phyloP scores from a whole-genome alignment of 1,140 invertebrate species.

The Calephelis virginiensis region DNA sequence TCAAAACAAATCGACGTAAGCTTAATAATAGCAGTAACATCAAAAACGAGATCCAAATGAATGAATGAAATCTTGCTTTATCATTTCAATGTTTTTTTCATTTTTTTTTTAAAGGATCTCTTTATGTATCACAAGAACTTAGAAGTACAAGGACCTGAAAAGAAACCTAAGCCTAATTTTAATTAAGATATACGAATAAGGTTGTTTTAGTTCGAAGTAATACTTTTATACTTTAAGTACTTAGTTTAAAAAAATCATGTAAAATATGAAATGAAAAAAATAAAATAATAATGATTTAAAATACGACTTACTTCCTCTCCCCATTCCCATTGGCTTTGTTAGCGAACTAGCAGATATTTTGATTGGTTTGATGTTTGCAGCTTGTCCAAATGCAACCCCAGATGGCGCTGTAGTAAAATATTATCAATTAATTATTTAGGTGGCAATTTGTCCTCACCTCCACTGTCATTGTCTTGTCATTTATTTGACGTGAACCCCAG shows the following conservation, averaged over 20 bases:
- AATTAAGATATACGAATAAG: too few relatives aligned
- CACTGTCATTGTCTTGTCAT: too few relatives aligned
- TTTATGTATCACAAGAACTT: not conserved
- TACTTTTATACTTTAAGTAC: too few relatives aligned
- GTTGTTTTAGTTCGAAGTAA: too few relatives aligned
- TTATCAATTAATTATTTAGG: not conserved
- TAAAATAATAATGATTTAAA: too few relatives aligned
- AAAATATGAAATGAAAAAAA: not conserved
- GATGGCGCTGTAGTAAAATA: constrained; percentile 49
- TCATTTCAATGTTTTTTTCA: not conserved
- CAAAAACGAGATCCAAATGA: too few relatives aligned
- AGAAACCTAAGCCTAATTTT: too few relatives aligned
- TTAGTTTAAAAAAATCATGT: not conserved
- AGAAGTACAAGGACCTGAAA: not conserved
- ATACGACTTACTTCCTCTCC: constrained; percentile 36
- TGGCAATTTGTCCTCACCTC: too few relatives aligned
- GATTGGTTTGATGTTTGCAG: constrained; percentile 63
- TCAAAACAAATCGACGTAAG: too few relatives aligned
- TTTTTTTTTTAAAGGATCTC: too few relatives aligned
- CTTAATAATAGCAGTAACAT: too few relatives aligned
- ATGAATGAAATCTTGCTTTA: not conserved
- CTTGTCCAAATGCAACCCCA: constrained; percentile 59
- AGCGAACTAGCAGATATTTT: constrained; percentile 60
- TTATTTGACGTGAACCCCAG: too few relatives aligned
- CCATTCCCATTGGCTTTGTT: constrained; percentile 51